Conservation (phyloP, 2,797 vertebrate genomes). For the Pipistrellus pygmaeus region DNA sequence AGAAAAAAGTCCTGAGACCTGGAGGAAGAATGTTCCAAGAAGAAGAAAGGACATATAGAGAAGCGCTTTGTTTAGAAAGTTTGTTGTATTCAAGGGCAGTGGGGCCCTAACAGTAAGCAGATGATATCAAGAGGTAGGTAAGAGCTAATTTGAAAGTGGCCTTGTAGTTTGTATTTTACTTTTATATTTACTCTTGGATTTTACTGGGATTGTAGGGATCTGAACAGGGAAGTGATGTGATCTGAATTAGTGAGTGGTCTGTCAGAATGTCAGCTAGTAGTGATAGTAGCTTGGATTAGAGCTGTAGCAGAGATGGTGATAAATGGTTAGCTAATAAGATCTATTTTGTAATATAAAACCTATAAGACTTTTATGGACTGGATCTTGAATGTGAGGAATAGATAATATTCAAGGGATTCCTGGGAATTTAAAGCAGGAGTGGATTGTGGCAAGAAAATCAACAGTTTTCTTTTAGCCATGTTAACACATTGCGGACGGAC, state of each 20-base stretch:
- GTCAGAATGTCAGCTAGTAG: not conserved
- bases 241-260: not conserved
- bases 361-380: not conserved
- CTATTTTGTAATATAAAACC: not conserved
- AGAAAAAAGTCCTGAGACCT: not conserved
- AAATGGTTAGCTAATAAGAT: not conserved
- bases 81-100: not conserved
- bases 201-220: not conserved
- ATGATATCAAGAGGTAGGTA: not conserved
- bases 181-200: too few species aligned
- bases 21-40: not conserved
- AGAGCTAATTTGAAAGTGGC: not conserved
- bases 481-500: not conserved
- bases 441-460: not conserved
- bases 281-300: not conserved
- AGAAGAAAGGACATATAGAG: not conserved
- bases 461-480: not conserved
- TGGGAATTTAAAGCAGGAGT: not conserved
- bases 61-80: not conserved
- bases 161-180: conserved; percentile 35
- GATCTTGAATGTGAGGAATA: not conserved
- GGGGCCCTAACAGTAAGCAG: not conserved
- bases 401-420: not conserved
- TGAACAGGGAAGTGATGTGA: not conserved
- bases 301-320: not conserved